Percentiles rank a stretch among this genome's conserved stretches.
These are phyloP conservation scores for Drosophila pandora DNA, from an alignment of 1,140 invertebrate species.

Conservation along the genomic window DNA sequence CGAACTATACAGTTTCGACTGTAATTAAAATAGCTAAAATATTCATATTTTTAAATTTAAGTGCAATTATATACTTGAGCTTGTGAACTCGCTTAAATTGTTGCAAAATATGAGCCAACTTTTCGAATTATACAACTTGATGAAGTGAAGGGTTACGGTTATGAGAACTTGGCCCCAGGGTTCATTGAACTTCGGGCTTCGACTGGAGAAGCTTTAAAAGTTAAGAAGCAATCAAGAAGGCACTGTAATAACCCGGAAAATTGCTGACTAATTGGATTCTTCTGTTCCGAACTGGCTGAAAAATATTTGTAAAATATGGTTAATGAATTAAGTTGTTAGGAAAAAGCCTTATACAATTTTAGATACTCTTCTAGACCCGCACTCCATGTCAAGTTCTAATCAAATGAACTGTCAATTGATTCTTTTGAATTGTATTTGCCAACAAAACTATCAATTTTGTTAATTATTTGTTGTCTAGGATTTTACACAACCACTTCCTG, in stretches of 20 bases:
- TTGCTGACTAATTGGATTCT: constrained; percentile 34
- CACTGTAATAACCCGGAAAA: constrained; percentile 5
- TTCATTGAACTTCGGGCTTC: constrained; percentile 57
- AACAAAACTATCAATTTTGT: constrained; percentile 1
- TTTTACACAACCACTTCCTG: constrained; percentile 30
- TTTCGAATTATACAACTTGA: constrained; percentile 29
- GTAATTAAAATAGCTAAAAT: constrained; percentile 18
- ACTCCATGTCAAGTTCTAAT: not conserved
- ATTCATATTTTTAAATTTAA: constrained; percentile 6
- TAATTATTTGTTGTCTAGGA: constrained; percentile 2
- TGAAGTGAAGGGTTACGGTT: constrained; percentile 24
- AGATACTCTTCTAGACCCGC: too few relatives aligned
- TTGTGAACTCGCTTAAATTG: constrained; percentile 40
- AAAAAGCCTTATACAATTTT: not conserved
- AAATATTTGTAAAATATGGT: not conserved
- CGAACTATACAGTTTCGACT: constrained; percentile 2
- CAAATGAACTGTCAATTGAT: not conserved
- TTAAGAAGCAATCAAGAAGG: constrained; percentile 20
- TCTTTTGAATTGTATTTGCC: not conserved
- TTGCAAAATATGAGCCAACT: constrained; percentile 40
- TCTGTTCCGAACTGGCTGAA: not conserved
- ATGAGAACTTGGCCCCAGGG: constrained; percentile 15
- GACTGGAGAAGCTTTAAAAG: constrained; percentile 25
- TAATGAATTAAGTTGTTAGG: too few relatives aligned
- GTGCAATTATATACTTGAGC: not conserved